Evolutionary conservation across 2,113 vertebrate species (phyloP).

Genomic region (Lanius ludovicianus): DNA sequence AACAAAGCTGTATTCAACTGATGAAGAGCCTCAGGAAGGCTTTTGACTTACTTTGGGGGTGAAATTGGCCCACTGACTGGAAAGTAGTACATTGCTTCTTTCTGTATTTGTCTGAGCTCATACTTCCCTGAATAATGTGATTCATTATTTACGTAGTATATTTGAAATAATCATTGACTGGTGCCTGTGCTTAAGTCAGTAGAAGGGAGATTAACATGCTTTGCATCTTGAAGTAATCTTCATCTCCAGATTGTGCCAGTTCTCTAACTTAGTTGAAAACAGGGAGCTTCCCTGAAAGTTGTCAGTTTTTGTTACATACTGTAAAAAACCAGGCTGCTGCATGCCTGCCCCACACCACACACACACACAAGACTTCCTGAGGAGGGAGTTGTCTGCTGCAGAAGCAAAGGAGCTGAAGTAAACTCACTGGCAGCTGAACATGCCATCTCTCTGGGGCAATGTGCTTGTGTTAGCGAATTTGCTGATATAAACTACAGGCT

Average conservation of each 20-base stretch:
- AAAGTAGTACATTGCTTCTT: background rate
- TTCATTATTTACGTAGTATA: constrained; percentile 3
- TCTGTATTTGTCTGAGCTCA: background rate
- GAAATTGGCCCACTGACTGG: background rate
- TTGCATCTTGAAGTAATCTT: constrained; percentile 40
- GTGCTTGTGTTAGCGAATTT: background rate
- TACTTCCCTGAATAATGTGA: constrained; percentile 37
- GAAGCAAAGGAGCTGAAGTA: background rate
- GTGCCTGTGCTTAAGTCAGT: constrained; percentile 14
- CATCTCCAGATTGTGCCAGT: background rate
- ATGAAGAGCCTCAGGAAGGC: background rate
- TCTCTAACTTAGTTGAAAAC: background rate
- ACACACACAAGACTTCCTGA: background rate
- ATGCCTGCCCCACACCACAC: background rate
- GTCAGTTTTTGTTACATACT: background rate
- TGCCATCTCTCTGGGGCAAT: background rate
- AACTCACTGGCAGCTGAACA: background rate
- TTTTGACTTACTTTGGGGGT: background rate
- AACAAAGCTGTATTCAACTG: background rate
- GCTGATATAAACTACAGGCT: background rate
- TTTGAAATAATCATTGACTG: constrained; percentile 53
- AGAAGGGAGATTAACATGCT: constrained; percentile 29
- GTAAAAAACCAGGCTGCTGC: background rate
- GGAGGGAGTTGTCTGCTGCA: background rate
- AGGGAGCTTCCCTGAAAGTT: background rate